Evolutionary conservation across 2,888 invertebrate genomes (phyloP), one percentile per base, ranked within the genome.

Genomic region (Actias luna): DNA sequence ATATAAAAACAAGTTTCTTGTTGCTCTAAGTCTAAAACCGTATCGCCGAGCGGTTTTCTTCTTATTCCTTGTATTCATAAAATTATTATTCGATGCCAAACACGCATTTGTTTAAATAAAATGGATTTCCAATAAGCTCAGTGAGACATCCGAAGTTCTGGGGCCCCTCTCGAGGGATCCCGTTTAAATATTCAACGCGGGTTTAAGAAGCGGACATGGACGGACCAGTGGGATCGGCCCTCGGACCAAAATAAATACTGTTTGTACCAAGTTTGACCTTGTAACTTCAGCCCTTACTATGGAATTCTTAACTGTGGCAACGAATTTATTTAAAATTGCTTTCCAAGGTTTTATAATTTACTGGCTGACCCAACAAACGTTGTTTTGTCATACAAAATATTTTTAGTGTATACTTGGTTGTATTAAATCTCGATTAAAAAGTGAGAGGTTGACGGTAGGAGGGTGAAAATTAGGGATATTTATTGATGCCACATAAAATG

Each of bases 51-150:
- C n/a, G 42, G n/a, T n/a, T 42, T 42, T 42, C 5, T 33, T 33
- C 33, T 8, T 33, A 33, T 33, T 33, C n/a, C 42, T 42, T 42
- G n/a, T 42, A 18, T 42, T 42, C n/a, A 25, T 50, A 50, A 25
- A 25, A 25, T 25, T 50, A 50, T 25, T 25, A 50, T 50, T 50
- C 25, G 25, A 55, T 55, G 29, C 55, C 8, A 27, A 7, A 55
- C 55, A 55, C 55, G 55, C 55, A 55, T 55, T 29, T 55, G 55
- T 55, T 55, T 27, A 55, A 29, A 55, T 55, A 55, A 55, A 55
- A 55, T 55, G 29, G 55, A 27, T 55, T 55, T 55, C 55, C 29
- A 55, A 55, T 55, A 55, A 55, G 55, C 29, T 55, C 55, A n/a
- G 29, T 29, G n/a, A 55, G 55, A 50, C 25, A 50, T 50, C 22